Percentiles rank a stretch among this genome's conserved stretches.
Evolutionary conservation across 2,113 vertebrate genomes (phyloP).

Genomic region (Pterocles gutturalis): DNA sequence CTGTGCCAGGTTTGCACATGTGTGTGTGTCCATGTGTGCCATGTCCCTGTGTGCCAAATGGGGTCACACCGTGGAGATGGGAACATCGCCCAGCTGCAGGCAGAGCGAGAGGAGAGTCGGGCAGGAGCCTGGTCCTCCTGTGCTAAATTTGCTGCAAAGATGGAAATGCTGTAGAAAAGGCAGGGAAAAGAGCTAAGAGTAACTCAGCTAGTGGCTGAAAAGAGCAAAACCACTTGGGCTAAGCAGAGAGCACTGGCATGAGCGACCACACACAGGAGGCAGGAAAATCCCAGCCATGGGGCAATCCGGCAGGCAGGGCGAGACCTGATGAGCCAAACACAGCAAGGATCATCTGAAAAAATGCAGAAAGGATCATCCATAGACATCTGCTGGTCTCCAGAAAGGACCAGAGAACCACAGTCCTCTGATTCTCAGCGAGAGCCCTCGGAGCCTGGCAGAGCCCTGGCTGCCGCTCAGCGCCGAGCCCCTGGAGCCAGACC

Average conservation of each 20-base stretch:
- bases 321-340: background rate
- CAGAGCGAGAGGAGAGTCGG: background rate
- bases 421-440: accelerated
- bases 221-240: background rate
- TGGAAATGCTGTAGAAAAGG: background rate
- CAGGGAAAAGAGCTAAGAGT: background rate
- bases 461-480: accelerated
- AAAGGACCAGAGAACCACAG: background rate
- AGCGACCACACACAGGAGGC: accelerated
- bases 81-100: background rate
- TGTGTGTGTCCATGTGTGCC: background rate
- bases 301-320: background rate
- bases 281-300: background rate
- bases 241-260: background rate
- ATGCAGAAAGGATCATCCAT: background rate
- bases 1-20: background rate
- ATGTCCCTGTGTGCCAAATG: accelerated
- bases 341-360: background rate
- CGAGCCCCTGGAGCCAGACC: background rate
- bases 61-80: background rate
- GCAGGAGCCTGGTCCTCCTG: background rate
- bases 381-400: background rate
- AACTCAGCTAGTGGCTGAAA: background rate
- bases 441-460: background rate
- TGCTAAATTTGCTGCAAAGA: background rate